These are phyloP conservation scores for Propsilocerus akamusi DNA, from an alignment of 1,140 invertebrate species.

Conservation along the genomic window DNA sequence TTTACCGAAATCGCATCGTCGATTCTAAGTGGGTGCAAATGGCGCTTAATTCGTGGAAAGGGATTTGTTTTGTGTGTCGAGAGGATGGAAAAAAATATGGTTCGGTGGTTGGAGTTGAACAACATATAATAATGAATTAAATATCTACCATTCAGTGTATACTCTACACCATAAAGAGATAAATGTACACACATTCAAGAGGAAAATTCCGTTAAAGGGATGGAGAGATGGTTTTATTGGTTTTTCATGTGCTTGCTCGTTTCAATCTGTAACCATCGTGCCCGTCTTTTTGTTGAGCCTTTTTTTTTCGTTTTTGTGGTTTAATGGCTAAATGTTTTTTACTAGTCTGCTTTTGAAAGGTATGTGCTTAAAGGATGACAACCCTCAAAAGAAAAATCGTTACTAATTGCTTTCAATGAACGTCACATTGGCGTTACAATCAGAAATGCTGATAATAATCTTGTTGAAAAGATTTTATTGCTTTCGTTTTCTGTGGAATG, in stretches of 20 bases:
- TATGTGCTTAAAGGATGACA: no score
- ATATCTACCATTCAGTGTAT: constrained; percentile 4
- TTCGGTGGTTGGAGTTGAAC: not conserved
- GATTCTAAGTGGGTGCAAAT: not conserved
- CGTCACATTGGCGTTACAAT: no score
- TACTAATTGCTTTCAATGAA: no score
- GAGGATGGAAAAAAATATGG: constrained; percentile 1
- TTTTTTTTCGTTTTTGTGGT: no score
- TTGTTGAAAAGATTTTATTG: no score
- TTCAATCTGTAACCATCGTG: no score
- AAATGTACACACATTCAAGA: constrained; percentile 1
- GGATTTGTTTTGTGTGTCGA: constrained; percentile 2
- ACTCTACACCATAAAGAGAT: constrained; percentile 3
- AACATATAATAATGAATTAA: constrained; percentile 4
- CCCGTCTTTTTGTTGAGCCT: no score
- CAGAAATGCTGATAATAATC: no score
- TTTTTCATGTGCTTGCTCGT: constrained; percentile 2
- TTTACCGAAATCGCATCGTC: not conserved
- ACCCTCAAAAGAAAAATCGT: no score
- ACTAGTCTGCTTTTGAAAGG: no score
- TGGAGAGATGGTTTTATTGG: not conserved
- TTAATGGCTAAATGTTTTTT: no score
- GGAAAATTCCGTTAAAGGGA: not conserved
- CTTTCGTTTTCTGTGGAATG: no score
- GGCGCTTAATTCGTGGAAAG: not conserved